Base-by-base conservation (phyloP, 2,797 vertebrate genomes). In the Melopsittacus undulatus region DNA sequence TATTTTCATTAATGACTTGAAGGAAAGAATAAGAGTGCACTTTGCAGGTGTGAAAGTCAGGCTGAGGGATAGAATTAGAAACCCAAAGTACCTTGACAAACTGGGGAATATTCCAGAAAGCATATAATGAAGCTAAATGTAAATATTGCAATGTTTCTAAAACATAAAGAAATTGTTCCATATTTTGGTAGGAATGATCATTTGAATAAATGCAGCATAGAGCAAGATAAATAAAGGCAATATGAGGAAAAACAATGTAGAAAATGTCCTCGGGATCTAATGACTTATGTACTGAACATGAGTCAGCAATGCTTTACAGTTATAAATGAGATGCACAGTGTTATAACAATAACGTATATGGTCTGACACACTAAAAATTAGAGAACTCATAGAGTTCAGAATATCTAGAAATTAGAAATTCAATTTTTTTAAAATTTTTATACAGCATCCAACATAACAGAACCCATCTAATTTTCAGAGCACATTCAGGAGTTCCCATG, bases 271-370 rank as follows among this genome's bases (percentile, higher is more conserved):
- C 2, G 0, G 27, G 19, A 24, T 59, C 24, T 48, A 45, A 20
- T 29, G 6, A 26, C 32, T 26, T n/a, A 27, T 0, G 3, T 11
- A 17, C 24, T 52, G 46, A 67, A 62, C 0, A 2, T 11, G 34
- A 81, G 4, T 29, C 42, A 87, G 67, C 13, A 56, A 51, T 48
- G 11, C 16, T 70, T 30, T 82, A 51, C 27, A 57, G 23, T n/a
- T 70, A 16, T 59, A 49, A 92, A 57, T 14, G 62, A 63, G 51
- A 11, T n/a, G 10, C 15, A 66, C 10, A 11, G 45, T 46, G 24
- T 15, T 9, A 21, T 42, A 49, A 26, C 16, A 75, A 43, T 49
- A 82, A 61, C 62, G 4, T 8, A 17, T 29, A 29, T 32, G 6
- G n/a, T 42, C 30, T 74, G 61, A 69, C 49, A 64, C 4, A 19